Evolutionary conservation across 2,113 vertebrate genomes (phyloP).

Genomic region (Galeopterus variegatus): DNA sequence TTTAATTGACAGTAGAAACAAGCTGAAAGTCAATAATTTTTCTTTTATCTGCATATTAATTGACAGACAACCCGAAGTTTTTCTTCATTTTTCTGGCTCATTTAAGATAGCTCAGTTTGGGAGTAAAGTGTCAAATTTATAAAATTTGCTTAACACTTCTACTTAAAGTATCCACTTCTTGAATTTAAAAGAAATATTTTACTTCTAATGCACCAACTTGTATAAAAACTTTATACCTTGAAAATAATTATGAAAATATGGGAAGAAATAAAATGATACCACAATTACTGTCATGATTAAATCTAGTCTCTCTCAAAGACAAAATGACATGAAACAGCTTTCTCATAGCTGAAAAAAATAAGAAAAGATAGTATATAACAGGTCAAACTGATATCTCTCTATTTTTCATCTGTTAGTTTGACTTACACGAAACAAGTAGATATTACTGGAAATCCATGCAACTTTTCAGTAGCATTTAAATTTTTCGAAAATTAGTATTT

Average conservation of each 20-base stretch:
- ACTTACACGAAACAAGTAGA: neutral
- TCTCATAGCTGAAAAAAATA: neutral
- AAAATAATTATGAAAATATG: conserved; percentile 71
- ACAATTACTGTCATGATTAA: conserved; percentile 57
- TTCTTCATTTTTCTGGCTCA: conserved; percentile 71
- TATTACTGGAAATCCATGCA: neutral
- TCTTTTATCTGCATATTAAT: conserved; percentile 81
- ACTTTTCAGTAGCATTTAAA: conserved; percentile 23
- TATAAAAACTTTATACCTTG: conserved; percentile 55
- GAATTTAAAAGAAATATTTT: conserved; percentile 29
- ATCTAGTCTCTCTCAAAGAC: conserved; percentile 1
- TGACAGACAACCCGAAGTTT: conserved; percentile 74
- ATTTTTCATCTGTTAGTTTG: neutral
- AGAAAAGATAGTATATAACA: neutral
- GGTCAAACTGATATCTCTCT: neutral
- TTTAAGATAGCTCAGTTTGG: conserved; percentile 61
- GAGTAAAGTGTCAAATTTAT: conserved; percentile 62
- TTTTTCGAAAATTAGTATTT: conserved; percentile 16
- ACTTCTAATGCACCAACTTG: conserved; percentile 51
- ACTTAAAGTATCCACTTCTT: conserved; percentile 26
- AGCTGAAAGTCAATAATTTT: conserved; percentile 85
- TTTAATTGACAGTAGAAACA: conserved; percentile 83
- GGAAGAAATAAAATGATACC: conserved; percentile 36
- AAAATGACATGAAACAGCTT: conserved; percentile 33
- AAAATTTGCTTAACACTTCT: conserved; percentile 46